phyloP scores from a whole-genome alignment of 2,797 vertebrate genomes.

The Morus bassanus region DNA sequence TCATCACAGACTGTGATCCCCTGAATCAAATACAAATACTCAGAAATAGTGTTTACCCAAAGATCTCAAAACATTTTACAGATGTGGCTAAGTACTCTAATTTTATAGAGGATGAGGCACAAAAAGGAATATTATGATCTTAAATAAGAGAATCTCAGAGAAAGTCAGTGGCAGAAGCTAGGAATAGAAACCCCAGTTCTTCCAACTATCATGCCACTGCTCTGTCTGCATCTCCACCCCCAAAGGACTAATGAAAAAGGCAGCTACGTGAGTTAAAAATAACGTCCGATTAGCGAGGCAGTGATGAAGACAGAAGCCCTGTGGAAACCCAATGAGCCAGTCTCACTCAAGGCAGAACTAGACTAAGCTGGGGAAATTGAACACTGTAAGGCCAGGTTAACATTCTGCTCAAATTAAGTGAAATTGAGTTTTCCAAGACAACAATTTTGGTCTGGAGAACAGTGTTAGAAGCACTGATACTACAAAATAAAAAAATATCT shows the following conservation, averaged over 20 bases:
- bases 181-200: background rate
- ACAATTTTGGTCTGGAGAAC: background rate
- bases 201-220: background rate
- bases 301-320: background rate
- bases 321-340: background rate
- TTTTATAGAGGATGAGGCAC: background rate
- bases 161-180: background rate
- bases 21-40: background rate
- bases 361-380: background rate
- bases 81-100: background rate
- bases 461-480: background rate
- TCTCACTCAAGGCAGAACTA: background rate
- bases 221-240: background rate
- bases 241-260: conserved; percentile 6
- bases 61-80: background rate
- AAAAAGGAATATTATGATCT: background rate
- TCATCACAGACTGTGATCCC: background rate
- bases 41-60: background rate
- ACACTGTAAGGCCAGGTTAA: background rate
- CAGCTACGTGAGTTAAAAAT: background rate
- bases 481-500: background rate
- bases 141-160: background rate
- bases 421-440: background rate
- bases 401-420: background rate
- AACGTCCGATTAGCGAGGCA: background rate